A percentile compares a stretch with the other conserved stretches of the same genome.
Conservation (phyloP, 2,113 vertebrate species). For the Hepsetus odoe region DNA sequence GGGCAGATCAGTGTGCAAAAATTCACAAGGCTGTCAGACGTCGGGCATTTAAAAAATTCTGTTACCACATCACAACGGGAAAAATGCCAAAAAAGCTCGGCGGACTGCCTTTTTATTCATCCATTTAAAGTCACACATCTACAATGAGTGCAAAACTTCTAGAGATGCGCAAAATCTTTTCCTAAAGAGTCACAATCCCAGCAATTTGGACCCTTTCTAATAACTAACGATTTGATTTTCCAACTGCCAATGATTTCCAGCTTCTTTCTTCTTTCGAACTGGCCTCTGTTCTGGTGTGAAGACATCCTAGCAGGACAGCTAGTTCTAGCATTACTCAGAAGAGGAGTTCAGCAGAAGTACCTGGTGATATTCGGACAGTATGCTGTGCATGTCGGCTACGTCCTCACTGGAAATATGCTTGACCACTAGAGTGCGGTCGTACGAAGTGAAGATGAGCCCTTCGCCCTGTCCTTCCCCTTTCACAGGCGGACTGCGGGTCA, state of each 20-base stretch:
- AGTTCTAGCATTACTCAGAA: not conserved
- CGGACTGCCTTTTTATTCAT: too few species aligned
- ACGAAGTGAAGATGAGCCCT: conserved; percentile 83
- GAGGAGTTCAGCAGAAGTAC: conserved; percentile 60
- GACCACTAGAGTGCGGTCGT: conserved; percentile 86
- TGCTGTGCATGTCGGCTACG: conserved; percentile 89
- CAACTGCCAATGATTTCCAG: too few species aligned
- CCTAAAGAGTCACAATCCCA: too few species aligned
- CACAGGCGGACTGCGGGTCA: conserved; percentile 84
- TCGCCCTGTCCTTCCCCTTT: conserved; percentile 80
- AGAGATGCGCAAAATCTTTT: too few species aligned
- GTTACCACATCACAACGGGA: too few species aligned
- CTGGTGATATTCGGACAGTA: conserved; percentile 95
- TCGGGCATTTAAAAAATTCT: not conserved
- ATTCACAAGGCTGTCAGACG: not conserved
- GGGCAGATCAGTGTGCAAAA: not conserved
- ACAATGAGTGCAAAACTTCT: too few species aligned
- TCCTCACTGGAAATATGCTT: conserved; percentile 95
- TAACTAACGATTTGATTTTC: too few species aligned
- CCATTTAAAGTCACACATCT: too few species aligned
- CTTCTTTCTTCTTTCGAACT: too few species aligned
- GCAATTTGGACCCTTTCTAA: too few species aligned
- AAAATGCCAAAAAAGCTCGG: too few species aligned
- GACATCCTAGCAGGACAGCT: not conserved
- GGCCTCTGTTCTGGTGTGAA: not conserved